Conservation (phyloP, 2,888 invertebrate species). For the Melolontha melolontha region DNA sequence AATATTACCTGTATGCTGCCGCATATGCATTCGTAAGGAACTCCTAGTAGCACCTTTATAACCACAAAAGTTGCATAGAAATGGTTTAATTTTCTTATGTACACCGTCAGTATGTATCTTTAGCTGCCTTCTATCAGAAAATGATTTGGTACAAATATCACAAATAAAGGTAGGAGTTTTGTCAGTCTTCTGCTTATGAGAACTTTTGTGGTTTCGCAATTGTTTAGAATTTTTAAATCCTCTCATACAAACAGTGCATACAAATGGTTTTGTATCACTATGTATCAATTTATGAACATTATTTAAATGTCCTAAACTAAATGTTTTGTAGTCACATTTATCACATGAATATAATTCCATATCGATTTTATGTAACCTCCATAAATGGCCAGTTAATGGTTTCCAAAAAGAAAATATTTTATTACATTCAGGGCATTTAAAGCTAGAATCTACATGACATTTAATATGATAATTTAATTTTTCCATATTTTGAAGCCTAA, state of each 20-base stretch:
- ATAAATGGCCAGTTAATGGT: conserved; percentile 81
- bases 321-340: conserved; percentile 80
- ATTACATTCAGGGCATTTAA: conserved; percentile 77
- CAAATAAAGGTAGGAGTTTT: conserved; percentile 64
- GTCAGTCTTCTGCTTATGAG: conserved; percentile 67
- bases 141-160: conserved; percentile 76
- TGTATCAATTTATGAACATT: conserved; percentile 84
- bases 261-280: conserved; percentile 72
- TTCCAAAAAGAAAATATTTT: conserved; percentile 72
- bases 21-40: conserved; percentile 75
- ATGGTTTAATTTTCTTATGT: conserved; percentile 76
- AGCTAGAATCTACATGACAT: conserved; percentile 68
- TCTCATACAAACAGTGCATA: conserved; percentile 78
- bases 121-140: conserved; percentile 40
- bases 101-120: conserved; percentile 66
- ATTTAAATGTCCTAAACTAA: conserved; percentile 75
- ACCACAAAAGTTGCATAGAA: conserved; percentile 69
- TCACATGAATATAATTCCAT: conserved; percentile 84
- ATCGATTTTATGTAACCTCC: conserved; percentile 82
- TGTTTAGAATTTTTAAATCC: conserved; percentile 85
- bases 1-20: conserved; percentile 76
- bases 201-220: conserved; percentile 79
- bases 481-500: conserved; percentile 69
- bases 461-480: conserved; percentile 75
- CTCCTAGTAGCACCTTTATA: conserved; percentile 75